Evolutionary conservation across 2,888 invertebrate genomes (phyloP).

Genomic region (Tenthredo notha): DNA sequence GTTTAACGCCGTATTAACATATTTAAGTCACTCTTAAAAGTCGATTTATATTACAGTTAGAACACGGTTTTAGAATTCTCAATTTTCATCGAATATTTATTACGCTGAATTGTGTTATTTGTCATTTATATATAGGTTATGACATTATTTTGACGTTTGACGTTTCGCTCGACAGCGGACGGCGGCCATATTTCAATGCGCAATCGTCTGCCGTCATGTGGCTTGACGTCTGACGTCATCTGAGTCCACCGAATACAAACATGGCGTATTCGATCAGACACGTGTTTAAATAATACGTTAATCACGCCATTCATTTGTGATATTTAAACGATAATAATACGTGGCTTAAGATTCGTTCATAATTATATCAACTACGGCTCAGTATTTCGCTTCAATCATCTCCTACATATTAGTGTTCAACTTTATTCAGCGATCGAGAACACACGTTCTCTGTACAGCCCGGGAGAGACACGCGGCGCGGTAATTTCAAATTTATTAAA

Average conservation of each 20-base stretch:
- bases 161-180: background rate
- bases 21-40: background rate
- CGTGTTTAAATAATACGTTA: background rate
- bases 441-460: background rate
- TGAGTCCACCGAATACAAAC: background rate
- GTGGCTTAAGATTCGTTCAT: background rate
- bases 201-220: constrained; percentile 18
- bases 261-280: background rate
- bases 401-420: background rate
- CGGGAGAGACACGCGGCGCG: background rate
- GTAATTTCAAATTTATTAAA: background rate
- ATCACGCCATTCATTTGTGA: background rate
- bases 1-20: background rate
- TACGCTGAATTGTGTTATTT: background rate
- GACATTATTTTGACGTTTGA: constrained; percentile 42
- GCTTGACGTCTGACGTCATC: background rate
- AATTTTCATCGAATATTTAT: background rate
- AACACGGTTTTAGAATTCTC: background rate
- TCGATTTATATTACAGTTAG: background rate
- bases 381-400: background rate
- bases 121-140: constrained; percentile 25
- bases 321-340: background rate
- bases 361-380: background rate
- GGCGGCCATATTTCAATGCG: constrained; percentile 24
- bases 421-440: background rate